phyloP scores from a whole-genome alignment of 2,888 invertebrate species.

The Trissolcus brochymenae region DNA sequence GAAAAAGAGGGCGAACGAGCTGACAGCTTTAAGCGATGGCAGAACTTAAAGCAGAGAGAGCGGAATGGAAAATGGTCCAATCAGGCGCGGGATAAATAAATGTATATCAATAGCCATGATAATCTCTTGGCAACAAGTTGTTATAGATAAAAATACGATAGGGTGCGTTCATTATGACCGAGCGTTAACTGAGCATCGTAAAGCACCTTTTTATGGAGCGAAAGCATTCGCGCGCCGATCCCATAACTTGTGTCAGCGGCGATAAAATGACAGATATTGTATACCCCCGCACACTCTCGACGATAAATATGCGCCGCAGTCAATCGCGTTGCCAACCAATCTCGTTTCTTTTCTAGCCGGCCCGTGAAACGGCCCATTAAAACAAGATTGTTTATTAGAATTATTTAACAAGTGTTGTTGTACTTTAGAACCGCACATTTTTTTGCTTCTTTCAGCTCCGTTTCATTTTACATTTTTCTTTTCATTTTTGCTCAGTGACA shows the following conservation, averaged over 20 bases:
- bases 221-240: constrained; percentile 43
- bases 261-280: constrained; percentile 52
- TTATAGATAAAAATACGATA: constrained; percentile 36
- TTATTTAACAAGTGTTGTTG: too few species aligned
- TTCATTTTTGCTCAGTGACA: too few species aligned
- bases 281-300: constrained; percentile 25
- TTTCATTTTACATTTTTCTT: too few species aligned
- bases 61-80: not conserved
- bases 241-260: constrained; percentile 40
- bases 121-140: constrained; percentile 36
- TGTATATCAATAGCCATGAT: constrained; percentile 19
- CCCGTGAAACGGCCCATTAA: constrained; percentile 29
- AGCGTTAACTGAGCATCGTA: constrained; percentile 38
- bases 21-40: constrained; percentile 10
- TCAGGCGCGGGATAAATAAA: constrained; percentile 17
- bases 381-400: constrained; percentile 35
- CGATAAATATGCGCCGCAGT: constrained; percentile 39
- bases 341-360: constrained; percentile 23
- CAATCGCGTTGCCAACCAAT: constrained; percentile 30
- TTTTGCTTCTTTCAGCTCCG: too few species aligned
- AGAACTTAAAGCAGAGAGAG: constrained; percentile 11
- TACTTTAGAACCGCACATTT: too few species aligned
- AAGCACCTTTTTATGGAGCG: constrained; percentile 43
- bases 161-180: constrained; percentile 24
- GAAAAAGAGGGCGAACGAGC: not conserved